Evolutionary conservation across 2,888 invertebrate species (phyloP).

Genomic region (Neoascia interrupta): DNA sequence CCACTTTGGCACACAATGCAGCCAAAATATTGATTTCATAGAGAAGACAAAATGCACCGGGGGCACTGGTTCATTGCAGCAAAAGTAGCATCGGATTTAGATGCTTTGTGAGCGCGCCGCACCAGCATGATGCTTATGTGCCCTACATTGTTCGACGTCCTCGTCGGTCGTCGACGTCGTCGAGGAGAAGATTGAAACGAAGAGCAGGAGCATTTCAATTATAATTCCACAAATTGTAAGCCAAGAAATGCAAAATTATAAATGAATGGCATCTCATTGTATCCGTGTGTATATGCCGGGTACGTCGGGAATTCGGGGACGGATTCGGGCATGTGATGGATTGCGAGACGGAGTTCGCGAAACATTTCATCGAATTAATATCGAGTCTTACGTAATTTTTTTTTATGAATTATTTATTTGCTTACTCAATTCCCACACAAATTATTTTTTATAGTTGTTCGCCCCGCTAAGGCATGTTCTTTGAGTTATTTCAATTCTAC

Average conservation of each 20-base stretch:
- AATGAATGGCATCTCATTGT: conserved; percentile 26
- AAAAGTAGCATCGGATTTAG: conserved; percentile 18
- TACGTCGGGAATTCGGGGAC: conserved; percentile 12
- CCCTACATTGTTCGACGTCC: conserved; percentile 45
- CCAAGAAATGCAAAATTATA: conserved; percentile 42
- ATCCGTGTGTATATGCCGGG: too few relatives aligned
- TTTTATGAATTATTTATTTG: conserved; percentile 21
- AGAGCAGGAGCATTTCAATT: conserved; percentile 13
- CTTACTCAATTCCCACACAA: conserved; percentile 5
- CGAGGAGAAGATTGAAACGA: not conserved
- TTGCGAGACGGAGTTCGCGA: not conserved
- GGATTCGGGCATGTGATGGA: not conserved
- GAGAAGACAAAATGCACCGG: conserved; percentile 8
- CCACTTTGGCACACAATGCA: conserved; percentile 50
- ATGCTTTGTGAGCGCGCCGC: conserved; percentile 11
- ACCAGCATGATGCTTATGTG: conserved; percentile 19
- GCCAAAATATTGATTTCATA: conserved; percentile 45
- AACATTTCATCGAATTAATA: conserved; percentile 11
- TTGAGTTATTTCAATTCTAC: conserved; percentile 12
- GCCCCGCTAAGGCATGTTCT: conserved; percentile 1
- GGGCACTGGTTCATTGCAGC: conserved; percentile 20
- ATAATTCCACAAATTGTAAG: conserved; percentile 40
- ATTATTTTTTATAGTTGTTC: not conserved
- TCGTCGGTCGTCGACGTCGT: too few relatives aligned
- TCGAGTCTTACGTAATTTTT: conserved; percentile 10